Percentiles rank a stretch among this genome's conserved stretches.
Evolutionary conservation across 1,140 invertebrate species (phyloP).

Genomic region (Drosophila lowei): DNA sequence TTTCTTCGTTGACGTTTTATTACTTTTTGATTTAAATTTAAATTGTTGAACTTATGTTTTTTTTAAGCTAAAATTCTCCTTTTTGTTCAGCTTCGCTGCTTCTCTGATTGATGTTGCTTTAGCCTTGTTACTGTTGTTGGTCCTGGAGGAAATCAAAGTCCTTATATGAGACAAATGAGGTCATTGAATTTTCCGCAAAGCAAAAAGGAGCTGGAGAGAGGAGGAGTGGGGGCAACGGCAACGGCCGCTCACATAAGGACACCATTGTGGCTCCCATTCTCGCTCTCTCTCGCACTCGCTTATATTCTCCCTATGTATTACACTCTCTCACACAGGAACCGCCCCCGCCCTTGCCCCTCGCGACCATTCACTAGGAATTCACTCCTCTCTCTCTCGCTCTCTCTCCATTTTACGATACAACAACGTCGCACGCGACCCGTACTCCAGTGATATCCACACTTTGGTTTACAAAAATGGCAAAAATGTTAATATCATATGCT

Average conservation of each 20-base stretch:
- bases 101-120: constrained; percentile 51
- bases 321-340: constrained; percentile 55
- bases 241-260: constrained; percentile 40
- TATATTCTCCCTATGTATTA: constrained; percentile 27
- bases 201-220: constrained; percentile 14
- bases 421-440: constrained; percentile 59
- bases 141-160: constrained; percentile 62
- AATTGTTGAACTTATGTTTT: constrained; percentile 8
- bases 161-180: constrained; percentile 77
- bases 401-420: constrained; percentile 53
- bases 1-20: constrained; percentile 17
- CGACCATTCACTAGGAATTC: background rate
- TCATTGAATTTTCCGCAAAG: constrained; percentile 73
- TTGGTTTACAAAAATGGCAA: constrained; percentile 23
- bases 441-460: constrained; percentile 29
- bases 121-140: constrained; percentile 39
- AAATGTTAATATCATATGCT: constrained; percentile 32
- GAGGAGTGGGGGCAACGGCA: constrained; percentile 15
- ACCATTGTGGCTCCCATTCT: constrained; percentile 30
- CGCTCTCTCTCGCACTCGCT: constrained; percentile 28
- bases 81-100: constrained; percentile 22
- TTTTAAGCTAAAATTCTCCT: constrained; percentile 6
- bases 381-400: constrained; percentile 11
- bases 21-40: constrained; percentile 28
- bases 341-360: constrained; percentile 42